A percentile compares a stretch with the other conserved stretches of the same genome.
Evolutionary conservation across 2,797 vertebrate species (phyloP).

Genomic region (Catharus ustulatus): DNA sequence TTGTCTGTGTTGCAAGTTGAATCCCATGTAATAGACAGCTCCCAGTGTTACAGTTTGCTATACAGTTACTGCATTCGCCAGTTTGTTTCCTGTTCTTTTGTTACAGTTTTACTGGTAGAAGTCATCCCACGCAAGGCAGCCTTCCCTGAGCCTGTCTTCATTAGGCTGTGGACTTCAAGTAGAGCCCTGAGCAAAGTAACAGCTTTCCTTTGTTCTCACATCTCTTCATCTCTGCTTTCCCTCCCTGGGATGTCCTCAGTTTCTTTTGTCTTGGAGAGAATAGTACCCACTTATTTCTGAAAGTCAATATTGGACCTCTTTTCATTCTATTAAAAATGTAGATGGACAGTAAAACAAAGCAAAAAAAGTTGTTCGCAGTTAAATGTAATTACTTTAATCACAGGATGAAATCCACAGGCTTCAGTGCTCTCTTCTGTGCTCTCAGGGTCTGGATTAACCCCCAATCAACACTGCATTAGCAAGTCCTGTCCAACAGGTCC

Average conservation of each 20-base stretch:
- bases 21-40: not conserved
- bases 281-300: not conserved
- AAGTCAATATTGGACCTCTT: not conserved
- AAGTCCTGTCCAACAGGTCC: not conserved
- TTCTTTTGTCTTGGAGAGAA: not conserved
- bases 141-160: not conserved
- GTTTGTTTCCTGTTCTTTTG: not conserved
- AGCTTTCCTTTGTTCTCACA: not conserved
- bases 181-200: not conserved
- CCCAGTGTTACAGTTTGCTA: not conserved
- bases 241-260: not conserved
- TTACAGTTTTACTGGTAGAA: not conserved
- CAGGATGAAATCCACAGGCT: not conserved
- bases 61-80: not conserved
- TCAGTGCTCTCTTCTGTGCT: not conserved
- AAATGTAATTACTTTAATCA: not conserved
- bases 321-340: not conserved
- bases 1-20: not conserved
- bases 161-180: not conserved
- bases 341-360: not conserved
- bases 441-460: not conserved
- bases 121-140: not conserved
- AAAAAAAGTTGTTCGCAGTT: not conserved
- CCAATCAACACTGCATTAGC: not conserved
- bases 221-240: not conserved